Percentiles rank a stretch among this genome's conserved stretches.
Evolutionary conservation across 2,888 invertebrate species (phyloP).

Genomic region (Drosophila neutralis): DNA sequence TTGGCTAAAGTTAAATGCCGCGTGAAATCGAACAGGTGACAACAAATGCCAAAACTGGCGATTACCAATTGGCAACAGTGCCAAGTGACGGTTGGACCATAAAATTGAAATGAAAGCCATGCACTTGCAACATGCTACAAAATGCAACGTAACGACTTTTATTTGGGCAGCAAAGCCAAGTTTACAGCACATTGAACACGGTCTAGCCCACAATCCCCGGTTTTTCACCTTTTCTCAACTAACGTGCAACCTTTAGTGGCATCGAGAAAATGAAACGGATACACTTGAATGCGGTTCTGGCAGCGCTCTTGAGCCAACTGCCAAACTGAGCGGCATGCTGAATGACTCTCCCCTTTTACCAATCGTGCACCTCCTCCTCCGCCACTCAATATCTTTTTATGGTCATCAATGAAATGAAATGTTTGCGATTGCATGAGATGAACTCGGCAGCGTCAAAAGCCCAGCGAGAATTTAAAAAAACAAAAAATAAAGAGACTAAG

Average conservation of each 20-base stretch:
- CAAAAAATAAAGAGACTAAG: neutral
- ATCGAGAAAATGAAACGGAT: neutral
- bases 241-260: neutral
- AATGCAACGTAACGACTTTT: slow-evolving; percentile 33
- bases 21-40: slow-evolving; percentile 34
- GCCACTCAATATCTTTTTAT: neutral
- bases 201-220: slow-evolving; percentile 21
- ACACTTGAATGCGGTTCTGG: slow-evolving; percentile 15
- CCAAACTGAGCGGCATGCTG: neutral
- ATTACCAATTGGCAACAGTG: slow-evolving; percentile 5
- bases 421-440: slow-evolving; percentile 5
- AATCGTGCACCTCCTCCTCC: neutral
- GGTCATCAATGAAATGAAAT: neutral
- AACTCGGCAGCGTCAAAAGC: neutral
- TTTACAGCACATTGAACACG: slow-evolving; percentile 57
- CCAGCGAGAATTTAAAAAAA: neutral
- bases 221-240: neutral
- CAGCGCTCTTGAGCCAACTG: neutral
- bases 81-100: slow-evolving; percentile 17
- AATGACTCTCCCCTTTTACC: neutral
- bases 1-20: slow-evolving; percentile 10
- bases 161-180: slow-evolving; percentile 39
- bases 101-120: slow-evolving; percentile 22
- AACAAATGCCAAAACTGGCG: slow-evolving; percentile 4
- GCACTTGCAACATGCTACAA: slow-evolving; percentile 12